Conservation (phyloP, 2,797 vertebrate genomes). For the Acipenser oxyrinchus region DNA sequence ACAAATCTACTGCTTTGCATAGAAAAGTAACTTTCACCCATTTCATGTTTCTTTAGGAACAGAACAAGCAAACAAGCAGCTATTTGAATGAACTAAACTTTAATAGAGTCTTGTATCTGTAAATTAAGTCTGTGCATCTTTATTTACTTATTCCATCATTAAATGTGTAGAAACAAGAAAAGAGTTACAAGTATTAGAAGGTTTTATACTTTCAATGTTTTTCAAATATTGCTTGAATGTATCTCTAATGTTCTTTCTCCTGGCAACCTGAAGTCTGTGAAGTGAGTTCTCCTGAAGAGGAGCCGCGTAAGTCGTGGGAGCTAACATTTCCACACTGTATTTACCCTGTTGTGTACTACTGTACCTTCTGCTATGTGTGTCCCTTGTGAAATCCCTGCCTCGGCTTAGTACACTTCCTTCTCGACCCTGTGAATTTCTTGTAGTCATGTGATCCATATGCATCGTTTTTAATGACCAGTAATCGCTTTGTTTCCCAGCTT, state of each 20-base stretch:
- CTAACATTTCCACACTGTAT: slow-evolving; percentile 13
- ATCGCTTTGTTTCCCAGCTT: slow-evolving; percentile 5
- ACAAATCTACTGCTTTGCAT: too few relatives aligned
- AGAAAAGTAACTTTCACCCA: too few relatives aligned
- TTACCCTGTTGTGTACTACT: slow-evolving; percentile 8
- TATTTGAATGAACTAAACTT: too few relatives aligned
- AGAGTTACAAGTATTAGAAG: too few relatives aligned
- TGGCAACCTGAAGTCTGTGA: slow-evolving; percentile 53
- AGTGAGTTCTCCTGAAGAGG: slow-evolving; percentile 51
- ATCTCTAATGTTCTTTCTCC: slow-evolving; percentile 27
- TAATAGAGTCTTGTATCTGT: too few relatives aligned
- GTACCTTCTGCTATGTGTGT: not conserved
- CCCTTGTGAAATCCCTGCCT: not conserved
- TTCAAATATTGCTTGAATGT: too few relatives aligned
- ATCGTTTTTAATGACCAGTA: not conserved
- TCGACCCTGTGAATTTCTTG: fast-evolving
- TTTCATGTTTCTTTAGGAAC: too few relatives aligned
- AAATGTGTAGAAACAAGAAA: too few relatives aligned
- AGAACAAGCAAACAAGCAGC: too few relatives aligned
- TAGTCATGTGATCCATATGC: fast-evolving
- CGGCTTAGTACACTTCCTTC: not conserved
- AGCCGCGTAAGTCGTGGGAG: slow-evolving; percentile 51
- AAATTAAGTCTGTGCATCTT: too few relatives aligned
- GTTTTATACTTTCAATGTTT: too few relatives aligned
- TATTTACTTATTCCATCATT: too few relatives aligned